Evolutionary conservation across 2,888 invertebrate genomes (phyloP).

Genomic region (Aphrophora alni): DNA sequence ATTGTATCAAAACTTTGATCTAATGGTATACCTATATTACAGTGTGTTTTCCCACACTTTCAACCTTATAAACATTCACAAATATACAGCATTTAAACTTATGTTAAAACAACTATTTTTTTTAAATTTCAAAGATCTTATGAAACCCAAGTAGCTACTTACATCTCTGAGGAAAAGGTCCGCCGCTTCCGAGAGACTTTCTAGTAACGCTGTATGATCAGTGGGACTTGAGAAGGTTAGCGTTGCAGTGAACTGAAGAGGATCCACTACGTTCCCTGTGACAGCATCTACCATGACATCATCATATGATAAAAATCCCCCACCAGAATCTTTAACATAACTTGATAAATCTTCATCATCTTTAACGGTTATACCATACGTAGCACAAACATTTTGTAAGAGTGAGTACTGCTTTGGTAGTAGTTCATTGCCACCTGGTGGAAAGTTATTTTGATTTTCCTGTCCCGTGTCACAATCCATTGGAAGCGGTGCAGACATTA

Average conservation of each 20-base stretch:
- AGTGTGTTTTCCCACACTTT: too few species aligned
- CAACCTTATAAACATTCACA: too few species aligned
- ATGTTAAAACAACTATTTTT: too few species aligned
- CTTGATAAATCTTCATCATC: slow-evolving; percentile 65
- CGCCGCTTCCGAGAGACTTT: slow-evolving; percentile 79
- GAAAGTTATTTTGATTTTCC: slow-evolving; percentile 56
- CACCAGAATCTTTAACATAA: slow-evolving; percentile 57
- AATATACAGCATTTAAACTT: too few species aligned
- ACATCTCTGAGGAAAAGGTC: slow-evolving; percentile 72
- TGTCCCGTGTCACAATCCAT: slow-evolving; percentile 81
- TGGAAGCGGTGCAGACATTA: slow-evolving; percentile 71
- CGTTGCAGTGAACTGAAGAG: slow-evolving; percentile 81
- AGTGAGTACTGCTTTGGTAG: slow-evolving; percentile 75
- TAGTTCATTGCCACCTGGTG: slow-evolving; percentile 55
- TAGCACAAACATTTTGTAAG: slow-evolving; percentile 76
- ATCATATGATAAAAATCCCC: slow-evolving; percentile 57
- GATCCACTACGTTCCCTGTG: slow-evolving; percentile 77
- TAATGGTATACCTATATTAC: too few species aligned
- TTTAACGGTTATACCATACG: slow-evolving; percentile 77
- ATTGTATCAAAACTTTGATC: too few species aligned
- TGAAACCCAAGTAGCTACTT: too few species aligned
- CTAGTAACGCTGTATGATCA: slow-evolving; percentile 71
- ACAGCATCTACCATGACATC: slow-evolving; percentile 87
- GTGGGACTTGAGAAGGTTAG: slow-evolving; percentile 79
- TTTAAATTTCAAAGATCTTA: too few species aligned